Evolutionary conservation across 2,113 vertebrate species (phyloP).

Genomic region (Charadrius vociferus): DNA sequence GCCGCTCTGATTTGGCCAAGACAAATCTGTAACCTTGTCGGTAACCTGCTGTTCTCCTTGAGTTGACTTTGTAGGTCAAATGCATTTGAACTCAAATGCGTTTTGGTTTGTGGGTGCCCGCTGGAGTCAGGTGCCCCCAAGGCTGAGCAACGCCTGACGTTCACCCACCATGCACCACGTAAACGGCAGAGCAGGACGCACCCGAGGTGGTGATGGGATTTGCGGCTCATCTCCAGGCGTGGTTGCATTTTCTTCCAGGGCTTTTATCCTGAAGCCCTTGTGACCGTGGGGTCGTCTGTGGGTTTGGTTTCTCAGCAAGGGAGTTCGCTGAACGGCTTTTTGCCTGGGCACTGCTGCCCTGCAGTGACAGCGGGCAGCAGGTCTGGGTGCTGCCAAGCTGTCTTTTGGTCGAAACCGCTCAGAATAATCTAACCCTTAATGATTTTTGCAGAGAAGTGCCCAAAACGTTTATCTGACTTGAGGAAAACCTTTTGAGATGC

Average conservation of each 20-base stretch:
- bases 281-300: neutral
- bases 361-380: neutral
- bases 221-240: neutral
- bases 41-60: neutral
- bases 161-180: rapidly evolving
- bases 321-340: neutral
- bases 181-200: neutral
- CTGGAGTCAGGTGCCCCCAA: neutral
- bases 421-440: neutral
- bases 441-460: neutral
- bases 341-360: neutral
- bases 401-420: neutral
- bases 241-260: neutral
- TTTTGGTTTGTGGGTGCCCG: neutral
- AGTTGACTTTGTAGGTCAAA: neutral
- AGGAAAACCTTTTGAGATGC: neutral
- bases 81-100: rapidly evolving
- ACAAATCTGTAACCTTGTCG: neutral
- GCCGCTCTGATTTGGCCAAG: neutral
- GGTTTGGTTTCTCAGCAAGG: neutral
- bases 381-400: neutral
- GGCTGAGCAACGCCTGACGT: neutral
- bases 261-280: neutral
- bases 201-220: neutral
- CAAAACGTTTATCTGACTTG: neutral